phyloP scores from a whole-genome alignment of 2,797 vertebrate genomes.

The Hydrocynus forskahlii region DNA sequence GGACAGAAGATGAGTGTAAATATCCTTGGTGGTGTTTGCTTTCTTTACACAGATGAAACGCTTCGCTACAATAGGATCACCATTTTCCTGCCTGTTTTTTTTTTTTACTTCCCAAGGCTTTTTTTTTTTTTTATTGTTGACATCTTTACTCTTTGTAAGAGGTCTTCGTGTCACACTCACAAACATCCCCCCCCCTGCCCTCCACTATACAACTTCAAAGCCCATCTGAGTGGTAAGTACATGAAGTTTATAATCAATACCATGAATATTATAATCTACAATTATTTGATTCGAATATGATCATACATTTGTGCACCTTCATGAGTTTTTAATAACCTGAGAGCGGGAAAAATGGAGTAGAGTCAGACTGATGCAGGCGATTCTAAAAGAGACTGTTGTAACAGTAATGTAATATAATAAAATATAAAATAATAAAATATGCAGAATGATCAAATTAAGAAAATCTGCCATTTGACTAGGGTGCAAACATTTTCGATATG shows the following conservation, averaged over 20 bases:
- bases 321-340: too few species aligned
- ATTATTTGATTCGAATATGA: too few species aligned
- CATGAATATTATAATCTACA: neutral
- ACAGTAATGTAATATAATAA: too few species aligned
- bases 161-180: neutral
- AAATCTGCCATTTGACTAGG: too few species aligned
- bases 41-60: constrained; percentile 32
- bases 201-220: constrained; percentile 31
- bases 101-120: neutral
- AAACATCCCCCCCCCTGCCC: constrained; percentile 9
- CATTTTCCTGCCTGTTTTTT: constrained; percentile 14
- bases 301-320: too few species aligned
- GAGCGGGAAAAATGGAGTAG: too few species aligned
- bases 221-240: constrained; percentile 26
- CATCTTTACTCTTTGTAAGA: neutral
- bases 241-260: neutral
- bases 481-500: too few species aligned
- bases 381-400: too few species aligned
- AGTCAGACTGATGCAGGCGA: too few species aligned
- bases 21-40: constrained; percentile 17
- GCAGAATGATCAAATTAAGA: too few species aligned
- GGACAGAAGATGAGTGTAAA: constrained; percentile 18
- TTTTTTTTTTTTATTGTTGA: neutral
- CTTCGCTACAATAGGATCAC: constrained; percentile 25
- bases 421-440: too few species aligned